Evolutionary conservation across 2,113 vertebrate genomes (phyloP).

Genomic region (Thunnus thynnus): DNA sequence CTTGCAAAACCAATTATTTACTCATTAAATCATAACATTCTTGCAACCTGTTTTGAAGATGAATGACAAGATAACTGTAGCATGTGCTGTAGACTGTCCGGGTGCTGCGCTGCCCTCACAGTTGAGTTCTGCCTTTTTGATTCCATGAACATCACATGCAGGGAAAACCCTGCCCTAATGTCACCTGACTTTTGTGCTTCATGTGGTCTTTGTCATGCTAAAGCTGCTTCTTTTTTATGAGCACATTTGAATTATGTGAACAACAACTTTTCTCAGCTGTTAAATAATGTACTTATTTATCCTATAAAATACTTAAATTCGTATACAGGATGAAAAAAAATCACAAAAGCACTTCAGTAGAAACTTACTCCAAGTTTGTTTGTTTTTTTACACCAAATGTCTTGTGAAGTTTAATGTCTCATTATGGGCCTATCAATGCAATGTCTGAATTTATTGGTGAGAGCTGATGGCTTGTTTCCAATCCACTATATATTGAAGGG

Average conservation of each 20-base stretch:
- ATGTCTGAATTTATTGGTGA: conserved; percentile 44
- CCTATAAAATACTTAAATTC: conserved; percentile 45
- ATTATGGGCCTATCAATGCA: conserved; percentile 22
- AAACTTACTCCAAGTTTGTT: conserved; percentile 15
- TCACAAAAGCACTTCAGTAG: not conserved
- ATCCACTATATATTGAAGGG: not conserved
- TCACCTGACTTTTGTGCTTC: not conserved
- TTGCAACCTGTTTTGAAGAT: too few species aligned
- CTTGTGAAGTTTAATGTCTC: conserved; percentile 38
- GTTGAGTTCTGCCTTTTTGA: too few species aligned
- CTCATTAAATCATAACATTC: too few species aligned
- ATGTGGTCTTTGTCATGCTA: not conserved
- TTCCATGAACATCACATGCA: too few species aligned
- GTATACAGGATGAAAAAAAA: not conserved
- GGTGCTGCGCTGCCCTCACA: too few species aligned
- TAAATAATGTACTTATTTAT: conserved; percentile 41
- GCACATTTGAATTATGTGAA: conserved; percentile 20
- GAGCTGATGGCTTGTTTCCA: conserved; percentile 51
- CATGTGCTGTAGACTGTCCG: too few species aligned
- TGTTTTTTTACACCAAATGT: conserved; percentile 36
- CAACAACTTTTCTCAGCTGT: conserved; percentile 20
- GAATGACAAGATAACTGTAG: too few species aligned
- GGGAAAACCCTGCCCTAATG: too few species aligned
- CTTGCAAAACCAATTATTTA: too few species aligned
- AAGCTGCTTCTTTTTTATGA: conserved; percentile 4